A percentile compares a stretch with the other conserved stretches of the same genome.
phyloP scores from a whole-genome alignment of 2,888 invertebrate species.

The Athalia cordata region DNA sequence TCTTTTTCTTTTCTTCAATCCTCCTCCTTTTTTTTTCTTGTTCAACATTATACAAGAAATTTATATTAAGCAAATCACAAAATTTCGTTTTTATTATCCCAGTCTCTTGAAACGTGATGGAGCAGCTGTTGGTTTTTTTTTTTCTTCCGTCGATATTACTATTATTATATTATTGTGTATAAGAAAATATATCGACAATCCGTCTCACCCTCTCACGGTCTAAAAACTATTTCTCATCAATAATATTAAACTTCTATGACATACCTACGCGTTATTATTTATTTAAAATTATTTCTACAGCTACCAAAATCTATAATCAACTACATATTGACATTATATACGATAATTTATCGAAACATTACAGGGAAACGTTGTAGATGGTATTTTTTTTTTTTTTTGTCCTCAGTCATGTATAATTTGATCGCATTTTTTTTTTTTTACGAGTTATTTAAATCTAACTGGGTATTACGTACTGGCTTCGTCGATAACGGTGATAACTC shows the following conservation, averaged over 20 bases:
- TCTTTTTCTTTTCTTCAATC: not conserved
- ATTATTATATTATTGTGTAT: not conserved
- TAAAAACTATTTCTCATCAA: not conserved
- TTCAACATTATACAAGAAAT: not conserved
- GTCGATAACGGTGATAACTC: conserved; percentile 87
- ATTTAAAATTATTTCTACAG: not conserved
- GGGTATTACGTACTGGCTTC: conserved; percentile 77
- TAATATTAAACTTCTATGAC: not conserved
- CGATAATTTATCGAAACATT: too few species aligned
- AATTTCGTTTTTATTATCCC: conserved; percentile 29
- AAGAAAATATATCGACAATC: conserved; percentile 22
- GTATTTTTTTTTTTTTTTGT: not conserved
- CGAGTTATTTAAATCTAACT: not conserved
- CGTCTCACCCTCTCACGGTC: conserved; percentile 30
- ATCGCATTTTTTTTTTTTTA: not conserved
- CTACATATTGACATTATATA: too few species aligned
- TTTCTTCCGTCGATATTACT: conserved; percentile 1
- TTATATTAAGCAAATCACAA: conserved; percentile 37
- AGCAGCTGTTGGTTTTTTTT: conserved; percentile 7
- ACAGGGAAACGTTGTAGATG: too few species aligned
- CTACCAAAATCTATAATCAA: too few species aligned
- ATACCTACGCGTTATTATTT: not conserved
- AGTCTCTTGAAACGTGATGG: conserved; percentile 47
- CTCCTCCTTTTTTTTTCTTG: not conserved
- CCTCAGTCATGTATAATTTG: not conserved